These are phyloP conservation scores for Ara ararauna DNA, from an alignment of 2,797 vertebrate genomes.

Conservation along the genomic window DNA sequence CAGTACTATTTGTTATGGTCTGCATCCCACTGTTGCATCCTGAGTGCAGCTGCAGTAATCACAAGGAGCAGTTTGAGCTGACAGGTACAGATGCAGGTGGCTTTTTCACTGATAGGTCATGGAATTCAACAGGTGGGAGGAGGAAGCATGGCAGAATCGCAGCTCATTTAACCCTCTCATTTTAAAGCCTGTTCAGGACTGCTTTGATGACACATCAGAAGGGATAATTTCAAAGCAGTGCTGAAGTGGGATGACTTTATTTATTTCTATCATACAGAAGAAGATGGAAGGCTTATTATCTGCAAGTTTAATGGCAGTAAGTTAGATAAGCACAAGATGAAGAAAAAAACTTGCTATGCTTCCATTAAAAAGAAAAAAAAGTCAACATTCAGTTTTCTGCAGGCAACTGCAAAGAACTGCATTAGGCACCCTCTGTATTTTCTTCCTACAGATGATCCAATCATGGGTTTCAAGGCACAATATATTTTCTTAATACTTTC, in stretches of 20 bases:
- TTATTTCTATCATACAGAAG: conserved; percentile 40
- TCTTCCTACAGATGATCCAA: not conserved
- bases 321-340: conserved; percentile 58
- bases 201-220: conserved; percentile 68
- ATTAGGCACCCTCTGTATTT: not conserved
- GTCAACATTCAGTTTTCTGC: not conserved
- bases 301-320: conserved; percentile 52
- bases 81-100: not conserved
- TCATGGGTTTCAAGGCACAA: not conserved
- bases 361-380: not conserved
- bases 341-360: not conserved
- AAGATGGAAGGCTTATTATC: conserved; percentile 35
- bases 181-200: conserved; percentile 36
- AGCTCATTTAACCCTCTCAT: conserved; percentile 13
- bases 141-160: not conserved
- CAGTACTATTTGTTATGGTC: not conserved
- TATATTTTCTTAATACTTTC: not conserved
- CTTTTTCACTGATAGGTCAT: conserved; percentile 28
- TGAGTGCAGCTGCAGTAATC: not conserved
- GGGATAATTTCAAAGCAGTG: conserved; percentile 54
- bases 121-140: conserved; percentile 19
- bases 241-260: conserved; percentile 39
- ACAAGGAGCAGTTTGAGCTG: not conserved
- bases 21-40: not conserved
- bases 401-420: not conserved